Conservation (phyloP, 2,113 vertebrate species). For the Scartelaos histophorus region DNA sequence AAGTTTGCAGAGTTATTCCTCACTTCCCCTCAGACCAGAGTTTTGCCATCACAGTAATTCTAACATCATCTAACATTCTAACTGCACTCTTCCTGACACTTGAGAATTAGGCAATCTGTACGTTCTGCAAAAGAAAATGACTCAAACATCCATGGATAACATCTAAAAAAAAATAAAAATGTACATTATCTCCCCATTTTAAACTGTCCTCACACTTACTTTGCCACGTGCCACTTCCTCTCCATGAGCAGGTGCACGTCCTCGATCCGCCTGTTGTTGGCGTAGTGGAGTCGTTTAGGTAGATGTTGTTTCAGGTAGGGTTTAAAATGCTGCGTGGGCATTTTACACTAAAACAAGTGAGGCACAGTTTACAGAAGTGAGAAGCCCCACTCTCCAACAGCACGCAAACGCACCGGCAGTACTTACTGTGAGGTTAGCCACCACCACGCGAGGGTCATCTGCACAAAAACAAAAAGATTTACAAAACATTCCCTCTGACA, state of each 20-base stretch:
- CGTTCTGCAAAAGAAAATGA: too few relatives aligned
- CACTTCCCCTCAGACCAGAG: too few relatives aligned
- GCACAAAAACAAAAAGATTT: slow-evolving; percentile 31
- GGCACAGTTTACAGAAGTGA: not conserved
- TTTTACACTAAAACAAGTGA: slow-evolving; percentile 85
- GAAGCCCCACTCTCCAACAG: not conserved
- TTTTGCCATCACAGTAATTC: too few relatives aligned
- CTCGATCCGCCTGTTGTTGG: slow-evolving; percentile 94
- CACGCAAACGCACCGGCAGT: not conserved
- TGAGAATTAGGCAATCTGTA: too few relatives aligned
- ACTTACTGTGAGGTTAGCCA: slow-evolving; percentile 96
- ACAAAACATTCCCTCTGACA: not conserved
- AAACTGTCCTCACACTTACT: slow-evolving; percentile 65
- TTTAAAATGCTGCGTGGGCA: slow-evolving; percentile 92
- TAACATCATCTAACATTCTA: too few relatives aligned
- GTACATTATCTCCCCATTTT: too few relatives aligned
- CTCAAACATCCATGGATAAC: too few relatives aligned
- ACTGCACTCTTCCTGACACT: too few relatives aligned
- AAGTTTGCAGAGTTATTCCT: too few relatives aligned
- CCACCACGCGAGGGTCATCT: slow-evolving; percentile 91
- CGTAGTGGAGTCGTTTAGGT: slow-evolving; percentile 95
- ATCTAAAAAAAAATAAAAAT: too few relatives aligned
- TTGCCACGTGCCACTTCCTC: slow-evolving; percentile 92
- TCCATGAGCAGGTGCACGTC: slow-evolving; percentile 96
- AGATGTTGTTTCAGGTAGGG: slow-evolving; percentile 94